Base-by-base conservation (phyloP, 2,113 vertebrate species). In the Crypturellus undulatus region DNA sequence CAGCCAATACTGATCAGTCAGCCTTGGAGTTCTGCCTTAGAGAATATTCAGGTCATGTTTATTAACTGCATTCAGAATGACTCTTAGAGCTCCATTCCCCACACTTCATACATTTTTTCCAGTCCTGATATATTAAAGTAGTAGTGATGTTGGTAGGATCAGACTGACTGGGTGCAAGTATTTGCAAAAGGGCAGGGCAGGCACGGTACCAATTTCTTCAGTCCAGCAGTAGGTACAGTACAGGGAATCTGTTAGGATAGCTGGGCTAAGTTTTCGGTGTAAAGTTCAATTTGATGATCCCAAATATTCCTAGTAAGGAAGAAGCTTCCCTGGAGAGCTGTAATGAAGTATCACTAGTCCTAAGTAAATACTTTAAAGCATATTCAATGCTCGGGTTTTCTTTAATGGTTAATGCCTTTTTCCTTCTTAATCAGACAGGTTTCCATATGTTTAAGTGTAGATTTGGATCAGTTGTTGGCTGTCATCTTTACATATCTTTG, bases 311-410 rank as follows among this genome's bases (percentile, higher is more conserved):
- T 18, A 77, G 32, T n/a, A 89, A 58, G 58, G 49, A 63, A 79
- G 43, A 88, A 76, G 88, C n/a, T 85, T 93, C 84, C 58, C 62
- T 91, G 85, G 56, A 87, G 60, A 72, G 76, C 84, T 81, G 3
- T 65, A 76, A n/a, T 63, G 40, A 85, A 80, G 45, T 77, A 17
- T 77, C 78, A 64, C 25, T 82, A 38, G 58, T 92, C 88, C 30
- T 36, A 51, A 52, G 63, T 2, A 10, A 94, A 72, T 89, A 78
- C 93, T 64, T 92, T 80, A 77, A 73, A 70, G 87, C 24, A 30
- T 89, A 70, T 62, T 86, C 26, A 62, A 0, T 82, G 58, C 54
- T 82, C 36, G 28, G 26, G 30, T 90, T 91, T 87, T 92, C 20
- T 69, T 62, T 42, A 76, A n/a, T 13, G 21, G 60, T 70, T 34